phyloP scores from a whole-genome alignment of 1,140 invertebrate species.

The Tetramorium alpestre region DNA sequence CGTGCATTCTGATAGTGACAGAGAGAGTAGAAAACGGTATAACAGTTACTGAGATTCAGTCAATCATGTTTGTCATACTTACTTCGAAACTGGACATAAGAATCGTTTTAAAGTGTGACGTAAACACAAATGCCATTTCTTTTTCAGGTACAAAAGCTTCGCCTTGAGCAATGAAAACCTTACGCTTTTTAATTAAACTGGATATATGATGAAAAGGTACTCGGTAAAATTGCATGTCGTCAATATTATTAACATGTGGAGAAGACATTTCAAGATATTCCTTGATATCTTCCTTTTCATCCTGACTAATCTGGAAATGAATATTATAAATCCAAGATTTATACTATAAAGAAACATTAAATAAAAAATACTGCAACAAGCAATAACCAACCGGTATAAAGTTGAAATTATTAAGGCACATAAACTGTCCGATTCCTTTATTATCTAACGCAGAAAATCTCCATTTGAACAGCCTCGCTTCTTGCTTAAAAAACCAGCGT shows the following conservation, averaged over 20 bases:
- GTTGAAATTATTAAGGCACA: constrained; percentile 91
- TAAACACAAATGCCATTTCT: constrained; percentile 94
- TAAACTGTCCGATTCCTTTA: constrained; percentile 89
- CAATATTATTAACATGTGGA: constrained; percentile 86
- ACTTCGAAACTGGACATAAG: constrained; percentile 92
- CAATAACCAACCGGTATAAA: constrained; percentile 86
- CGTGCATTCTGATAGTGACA: constrained; percentile 69
- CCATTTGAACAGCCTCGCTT: constrained; percentile 96
- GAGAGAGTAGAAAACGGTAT: neutral
- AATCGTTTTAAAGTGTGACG: constrained; percentile 90
- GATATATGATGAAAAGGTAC: constrained; percentile 94
- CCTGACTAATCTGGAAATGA: constrained; percentile 87
- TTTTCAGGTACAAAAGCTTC: constrained; percentile 94
- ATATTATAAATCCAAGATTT: neutral
- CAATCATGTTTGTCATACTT: constrained; percentile 77
- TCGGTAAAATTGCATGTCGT: constrained; percentile 91
- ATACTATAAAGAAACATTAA: neutral
- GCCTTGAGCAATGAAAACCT: constrained; percentile 93
- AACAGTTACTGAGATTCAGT: neutral
- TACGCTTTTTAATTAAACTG: constrained; percentile 92
- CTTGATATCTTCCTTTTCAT: constrained; percentile 88
- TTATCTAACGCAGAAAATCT: constrained; percentile 89
- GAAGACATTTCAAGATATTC: constrained; percentile 87
- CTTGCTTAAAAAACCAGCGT: constrained; percentile 95
- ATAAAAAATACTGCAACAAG: neutral